These are phyloP conservation scores for Miniopterus natalensis DNA, from an alignment of 2,113 vertebrate species.

Conservation along the genomic window DNA sequence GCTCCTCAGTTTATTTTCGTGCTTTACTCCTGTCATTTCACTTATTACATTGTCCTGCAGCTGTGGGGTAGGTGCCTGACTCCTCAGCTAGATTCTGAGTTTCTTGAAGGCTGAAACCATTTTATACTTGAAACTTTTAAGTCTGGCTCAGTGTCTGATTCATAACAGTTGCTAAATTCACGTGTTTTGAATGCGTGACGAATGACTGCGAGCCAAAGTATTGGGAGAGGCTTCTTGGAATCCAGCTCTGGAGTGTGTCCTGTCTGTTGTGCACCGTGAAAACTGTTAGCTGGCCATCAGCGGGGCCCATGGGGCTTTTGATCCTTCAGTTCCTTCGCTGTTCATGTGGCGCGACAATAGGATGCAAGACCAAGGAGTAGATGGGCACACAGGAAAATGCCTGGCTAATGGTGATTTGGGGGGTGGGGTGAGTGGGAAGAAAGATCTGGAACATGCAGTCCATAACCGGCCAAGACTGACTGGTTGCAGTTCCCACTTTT, in stretches of 20 bases:
- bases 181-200: not conserved
- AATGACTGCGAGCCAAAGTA: not conserved
- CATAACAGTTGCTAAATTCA: not conserved
- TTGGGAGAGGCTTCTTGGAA: not conserved
- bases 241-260: not conserved
- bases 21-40: not conserved
- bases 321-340: not conserved
- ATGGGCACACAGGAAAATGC: not conserved
- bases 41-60: not conserved
- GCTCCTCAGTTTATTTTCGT: not conserved
- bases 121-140: slow-evolving; percentile 24
- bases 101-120: slow-evolving; percentile 21
- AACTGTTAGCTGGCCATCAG: not conserved
- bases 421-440: not conserved
- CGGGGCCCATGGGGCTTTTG: not conserved
- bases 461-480: not conserved
- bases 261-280: not conserved
- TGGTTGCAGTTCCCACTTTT: not conserved
- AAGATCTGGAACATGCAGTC: not conserved
- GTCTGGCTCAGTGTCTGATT: slow-evolving; percentile 24
- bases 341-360: not conserved
- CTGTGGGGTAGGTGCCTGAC: not conserved
- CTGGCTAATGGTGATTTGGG: not conserved
- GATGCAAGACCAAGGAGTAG: not conserved
- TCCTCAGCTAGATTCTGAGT: slow-evolving; percentile 15